These are phyloP conservation scores for Barypeithes pellucidus DNA, from an alignment of 2,888 invertebrate species.

Conservation along the genomic window DNA sequence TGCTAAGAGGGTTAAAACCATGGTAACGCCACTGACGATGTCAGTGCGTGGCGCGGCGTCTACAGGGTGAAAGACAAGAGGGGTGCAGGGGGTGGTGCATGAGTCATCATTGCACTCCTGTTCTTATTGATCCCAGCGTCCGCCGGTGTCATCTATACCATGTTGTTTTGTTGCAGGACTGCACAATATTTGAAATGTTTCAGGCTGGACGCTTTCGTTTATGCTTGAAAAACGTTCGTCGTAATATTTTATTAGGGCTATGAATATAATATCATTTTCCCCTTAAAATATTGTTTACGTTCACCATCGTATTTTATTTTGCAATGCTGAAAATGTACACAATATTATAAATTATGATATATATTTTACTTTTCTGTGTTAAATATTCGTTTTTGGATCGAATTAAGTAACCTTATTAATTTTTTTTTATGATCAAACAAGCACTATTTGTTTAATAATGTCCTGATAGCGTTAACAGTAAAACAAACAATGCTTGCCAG, in stretches of 20 bases:
- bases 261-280: not conserved
- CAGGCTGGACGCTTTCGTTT: conserved; percentile 5
- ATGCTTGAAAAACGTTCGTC: conserved; percentile 30
- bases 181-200: conserved; percentile 44
- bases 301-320: not conserved
- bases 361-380: not conserved
- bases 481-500: too few species aligned
- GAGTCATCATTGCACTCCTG: conserved; percentile 71
- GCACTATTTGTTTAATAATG: too few species aligned
- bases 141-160: conserved; percentile 44
- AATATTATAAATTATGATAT: not conserved
- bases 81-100: conserved; percentile 63
- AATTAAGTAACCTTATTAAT: too few species aligned
- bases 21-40: conserved; percentile 56
- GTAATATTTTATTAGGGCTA: not conserved
- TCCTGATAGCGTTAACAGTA: too few species aligned
- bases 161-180: conserved; percentile 46
- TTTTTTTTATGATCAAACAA: too few species aligned
- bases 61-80: conserved; percentile 47
- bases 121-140: conserved; percentile 68
- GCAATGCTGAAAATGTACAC: not conserved
- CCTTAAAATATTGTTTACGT: not conserved
- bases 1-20: conserved; percentile 35
- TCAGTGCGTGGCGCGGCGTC: conserved; percentile 55
- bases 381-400: not conserved